Conservation (phyloP, 1,140 invertebrate species). For the Zaprionus kolodkinae region DNA sequence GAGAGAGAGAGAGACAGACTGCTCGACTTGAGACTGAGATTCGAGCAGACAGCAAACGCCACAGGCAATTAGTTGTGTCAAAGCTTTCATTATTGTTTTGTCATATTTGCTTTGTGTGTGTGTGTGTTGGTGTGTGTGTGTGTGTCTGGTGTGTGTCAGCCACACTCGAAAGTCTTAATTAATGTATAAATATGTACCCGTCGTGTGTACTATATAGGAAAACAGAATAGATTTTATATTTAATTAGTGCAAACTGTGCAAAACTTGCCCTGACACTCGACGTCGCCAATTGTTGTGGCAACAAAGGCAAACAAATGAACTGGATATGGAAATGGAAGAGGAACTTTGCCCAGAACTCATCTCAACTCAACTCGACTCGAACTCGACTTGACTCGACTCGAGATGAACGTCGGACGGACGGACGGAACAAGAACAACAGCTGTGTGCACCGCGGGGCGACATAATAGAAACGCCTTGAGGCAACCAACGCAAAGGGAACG, state of each 20-base stretch:
- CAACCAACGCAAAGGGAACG: conserved; percentile 47
- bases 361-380: conserved; percentile 16
- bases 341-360: conserved; percentile 40
- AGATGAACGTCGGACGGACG: conserved; percentile 1
- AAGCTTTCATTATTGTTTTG: conserved; percentile 83
- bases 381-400: conserved; percentile 7
- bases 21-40: conserved; percentile 44
- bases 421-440: conserved; percentile 32
- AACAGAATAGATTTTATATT: conserved; percentile 79
- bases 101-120: conserved; percentile 72
- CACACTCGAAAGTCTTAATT: conserved; percentile 79
- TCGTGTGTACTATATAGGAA: conserved; percentile 48
- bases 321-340: conserved; percentile 55
- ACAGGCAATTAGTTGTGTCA: conserved; percentile 82
- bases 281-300: conserved; percentile 74
- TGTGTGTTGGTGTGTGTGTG: conserved; percentile 17
- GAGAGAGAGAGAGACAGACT: neutral
- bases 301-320: conserved; percentile 78
- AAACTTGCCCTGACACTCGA: conserved; percentile 64
- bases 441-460: conserved; percentile 39
- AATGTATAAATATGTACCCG: conserved; percentile 72
- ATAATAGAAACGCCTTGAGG: conserved; percentile 49
- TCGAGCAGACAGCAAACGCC: conserved; percentile 74
- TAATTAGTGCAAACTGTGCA: conserved; percentile 63
- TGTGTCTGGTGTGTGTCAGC: conserved; percentile 54